Evolutionary conservation across 2,888 invertebrate species (phyloP).

Genomic region (Cataglyphis albicans): DNA sequence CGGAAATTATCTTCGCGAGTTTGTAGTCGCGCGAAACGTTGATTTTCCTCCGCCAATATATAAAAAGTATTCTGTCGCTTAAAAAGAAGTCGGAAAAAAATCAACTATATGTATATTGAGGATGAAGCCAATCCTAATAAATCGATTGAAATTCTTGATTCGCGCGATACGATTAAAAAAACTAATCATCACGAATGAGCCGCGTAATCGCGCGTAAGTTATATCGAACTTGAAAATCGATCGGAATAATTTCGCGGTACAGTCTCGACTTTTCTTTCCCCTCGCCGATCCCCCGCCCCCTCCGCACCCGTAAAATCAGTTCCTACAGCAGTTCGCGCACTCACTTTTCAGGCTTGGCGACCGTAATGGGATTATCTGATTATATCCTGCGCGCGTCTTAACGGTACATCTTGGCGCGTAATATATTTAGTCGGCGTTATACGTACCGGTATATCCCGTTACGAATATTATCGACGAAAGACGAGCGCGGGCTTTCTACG

Average conservation of each 20-base stretch:
- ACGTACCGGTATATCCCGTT: constrained; percentile 67
- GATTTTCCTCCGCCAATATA: neutral
- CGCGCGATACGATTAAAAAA: neutral
- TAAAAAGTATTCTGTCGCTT: neutral
- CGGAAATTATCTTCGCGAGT: neutral
- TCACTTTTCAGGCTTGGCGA: constrained; percentile 58
- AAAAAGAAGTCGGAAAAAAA: neutral
- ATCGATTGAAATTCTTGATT: neutral
- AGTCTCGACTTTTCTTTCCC: neutral
- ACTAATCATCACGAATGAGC: neutral
- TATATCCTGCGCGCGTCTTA: constrained; percentile 69
- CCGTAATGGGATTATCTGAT: constrained; percentile 72
- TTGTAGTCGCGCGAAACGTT: neutral
- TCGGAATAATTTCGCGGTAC: neutral
- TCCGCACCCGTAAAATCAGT: constrained; percentile 2
- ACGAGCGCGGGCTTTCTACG: constrained; percentile 23
- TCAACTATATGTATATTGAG: neutral
- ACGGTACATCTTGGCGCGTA: constrained; percentile 62
- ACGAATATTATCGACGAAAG: constrained; percentile 62
- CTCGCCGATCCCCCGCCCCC: neutral
- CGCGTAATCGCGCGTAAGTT: constrained; percentile 22
- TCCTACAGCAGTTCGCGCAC: constrained; percentile 36
- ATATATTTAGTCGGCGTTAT: constrained; percentile 62
- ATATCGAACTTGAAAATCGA: constrained; percentile 25
- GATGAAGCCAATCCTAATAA: neutral